These are phyloP conservation scores for Sorex araneus DNA, from an alignment of 2,113 vertebrate species.

Conservation along the genomic window DNA sequence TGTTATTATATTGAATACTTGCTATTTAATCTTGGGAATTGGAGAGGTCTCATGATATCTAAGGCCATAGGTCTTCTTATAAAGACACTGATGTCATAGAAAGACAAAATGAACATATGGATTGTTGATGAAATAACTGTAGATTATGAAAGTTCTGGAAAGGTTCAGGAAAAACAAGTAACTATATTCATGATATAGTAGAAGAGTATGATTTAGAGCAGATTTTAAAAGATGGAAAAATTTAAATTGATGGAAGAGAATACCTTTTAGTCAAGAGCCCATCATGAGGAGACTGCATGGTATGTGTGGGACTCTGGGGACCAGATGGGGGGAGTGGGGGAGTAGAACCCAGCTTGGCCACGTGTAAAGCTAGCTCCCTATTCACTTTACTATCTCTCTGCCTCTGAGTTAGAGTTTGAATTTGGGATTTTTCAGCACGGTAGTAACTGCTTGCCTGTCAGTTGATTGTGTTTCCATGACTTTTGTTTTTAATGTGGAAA, in stretches of 20 bases:
- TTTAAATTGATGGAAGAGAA: constrained; percentile 32
- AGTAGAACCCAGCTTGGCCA: too few species aligned
- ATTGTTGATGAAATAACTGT: too few species aligned
- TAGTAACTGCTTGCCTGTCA: neutral
- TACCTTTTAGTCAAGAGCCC: neutral
- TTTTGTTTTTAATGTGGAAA: constrained; percentile 57
- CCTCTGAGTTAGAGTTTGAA: neutral
- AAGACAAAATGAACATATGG: constrained; percentile 40
- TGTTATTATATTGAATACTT: constrained; percentile 60
- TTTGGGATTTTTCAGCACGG: neutral
- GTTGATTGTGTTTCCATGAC: constrained; percentile 53
- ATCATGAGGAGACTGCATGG: neutral
- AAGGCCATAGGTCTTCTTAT: neutral
- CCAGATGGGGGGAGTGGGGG: neutral
- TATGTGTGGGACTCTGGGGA: neutral
- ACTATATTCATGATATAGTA: too few species aligned
- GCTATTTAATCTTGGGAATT: constrained; percentile 6
- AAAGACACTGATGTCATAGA: constrained; percentile 11
- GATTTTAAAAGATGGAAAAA: constrained; percentile 2
- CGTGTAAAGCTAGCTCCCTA: too few species aligned
- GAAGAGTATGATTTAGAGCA: too few species aligned
- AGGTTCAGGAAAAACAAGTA: too few species aligned
- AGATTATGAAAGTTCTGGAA: too few species aligned
- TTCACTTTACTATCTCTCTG: too few species aligned
- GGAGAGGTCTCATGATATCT: neutral